Conservation (phyloP, 2,888 invertebrate species). For the Conus canariensis region DNA sequence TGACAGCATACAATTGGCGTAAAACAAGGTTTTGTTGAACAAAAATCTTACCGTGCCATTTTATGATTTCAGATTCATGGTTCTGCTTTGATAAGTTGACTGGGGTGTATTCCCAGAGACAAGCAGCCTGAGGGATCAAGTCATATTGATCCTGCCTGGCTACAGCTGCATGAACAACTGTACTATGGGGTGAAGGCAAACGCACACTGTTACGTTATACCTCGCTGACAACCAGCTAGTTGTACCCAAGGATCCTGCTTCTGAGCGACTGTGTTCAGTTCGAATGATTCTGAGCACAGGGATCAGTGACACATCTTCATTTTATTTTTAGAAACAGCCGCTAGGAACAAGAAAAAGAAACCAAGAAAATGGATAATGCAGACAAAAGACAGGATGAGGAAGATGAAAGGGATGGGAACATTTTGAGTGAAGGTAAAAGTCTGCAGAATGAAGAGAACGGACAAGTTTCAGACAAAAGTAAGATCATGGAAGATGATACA, state of each 20-base stretch:
- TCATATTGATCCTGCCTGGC: constrained; percentile 88
- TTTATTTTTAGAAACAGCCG: constrained; percentile 52
- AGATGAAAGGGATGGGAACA: constrained; percentile 2
- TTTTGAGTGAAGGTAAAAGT: too few species aligned
- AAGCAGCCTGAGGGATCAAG: too few species aligned
- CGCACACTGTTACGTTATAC: constrained; percentile 63
- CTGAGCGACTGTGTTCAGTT: constrained; percentile 59
- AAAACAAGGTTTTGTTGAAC: too few species aligned
- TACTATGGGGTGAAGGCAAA: constrained; percentile 59
- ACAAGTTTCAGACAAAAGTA: neutral
- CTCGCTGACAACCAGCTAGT: constrained; percentile 51
- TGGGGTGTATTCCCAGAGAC: constrained; percentile 76
- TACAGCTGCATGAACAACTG: constrained; percentile 80
- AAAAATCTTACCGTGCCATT: too few species aligned
- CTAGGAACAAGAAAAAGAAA: constrained; percentile 81
- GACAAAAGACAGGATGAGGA: neutral
- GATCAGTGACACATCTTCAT: constrained; percentile 62
- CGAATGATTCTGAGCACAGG: constrained; percentile 64
- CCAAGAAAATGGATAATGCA: constrained; percentile 67
- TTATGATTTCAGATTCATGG: too few species aligned
- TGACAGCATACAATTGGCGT: too few species aligned
- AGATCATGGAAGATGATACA: neutral
- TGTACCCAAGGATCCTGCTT: constrained; percentile 38
- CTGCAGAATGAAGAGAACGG: too few species aligned
- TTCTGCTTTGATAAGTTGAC: too few species aligned